Evolutionary conservation across 2,113 vertebrate genomes (phyloP), one percentile per base, ranked within the genome.

Genomic region (Bombycilla garrulus): DNA sequence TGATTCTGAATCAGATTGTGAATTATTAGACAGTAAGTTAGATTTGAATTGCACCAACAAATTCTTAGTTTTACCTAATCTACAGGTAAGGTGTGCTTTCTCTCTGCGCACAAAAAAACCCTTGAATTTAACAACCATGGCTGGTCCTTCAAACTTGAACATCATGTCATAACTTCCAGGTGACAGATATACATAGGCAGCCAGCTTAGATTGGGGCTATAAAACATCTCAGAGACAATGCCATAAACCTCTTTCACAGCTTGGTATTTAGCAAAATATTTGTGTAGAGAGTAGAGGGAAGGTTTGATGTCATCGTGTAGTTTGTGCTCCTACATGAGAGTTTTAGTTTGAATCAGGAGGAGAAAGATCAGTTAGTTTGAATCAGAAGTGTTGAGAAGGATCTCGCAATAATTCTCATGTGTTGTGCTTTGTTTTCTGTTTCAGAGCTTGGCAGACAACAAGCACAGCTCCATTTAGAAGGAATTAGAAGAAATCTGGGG

Each of bases 391-490:
- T 25, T 36, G 13, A 29, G 54, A 42, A 51, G 9, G 13, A 31
- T 60, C 13, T 47, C 3, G 3, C 17, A 65, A 10, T 60, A 69
- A 72, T 50, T 26, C 20, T 21, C 10, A 17, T 10, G 12, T 44
- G 24, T 33, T 3, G 0, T 23, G 16, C 5, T 72, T 45, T 9
- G 11, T 2, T 89, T 91, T 89, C 48, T 60, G 5, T 58, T 0
- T 0, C 10, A 28, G 7, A 64, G 5, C 7, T 76, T 45, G 31
- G 6, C 29, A 62, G 28, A 29, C 26, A 44, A 22, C 22, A 66
- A 42, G 45, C 12, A 36, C 42, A 66, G 48, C 11, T 57, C 21
- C 1, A 5, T 57, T 71, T 42, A 16, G 10, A 72, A 77, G 20
- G 42, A 80, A 45, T 12, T 33, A n/a, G 14, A 45, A 22, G 25